Evolutionary conservation across 53 echinoderm and acorn worm genomes (phyloP), one percentile per base, ranked within the genome.

Genomic region (Hippasteria phrygiana): DNA sequence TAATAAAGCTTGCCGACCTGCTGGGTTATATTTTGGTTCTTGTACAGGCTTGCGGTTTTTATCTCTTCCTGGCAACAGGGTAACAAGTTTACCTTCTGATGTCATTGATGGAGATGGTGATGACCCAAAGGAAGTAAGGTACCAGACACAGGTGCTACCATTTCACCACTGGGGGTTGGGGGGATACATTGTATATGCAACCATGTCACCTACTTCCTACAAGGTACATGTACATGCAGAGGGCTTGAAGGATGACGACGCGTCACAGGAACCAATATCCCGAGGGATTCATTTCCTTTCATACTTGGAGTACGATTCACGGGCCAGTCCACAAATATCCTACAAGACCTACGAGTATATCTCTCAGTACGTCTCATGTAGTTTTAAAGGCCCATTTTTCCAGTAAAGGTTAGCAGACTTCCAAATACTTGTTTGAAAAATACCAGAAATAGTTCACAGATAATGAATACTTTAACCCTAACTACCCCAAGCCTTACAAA

Each of bases 61-160:
- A 20, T 39, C 29, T 34, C 78, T 55, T 38, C 78, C 78, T 78
- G 59, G 78, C 55, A 56, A 78, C 78, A 17, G 36, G 16, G 36
- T 39, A 78, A 54, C 20, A 33, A 55, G 24, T 77, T 77, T 55
- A 55, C 18, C 56, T 46, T n/a, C 36, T 55, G 55, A 56, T 5
- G 24, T 59, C 48, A 54, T n/a, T 33, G 55, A 18, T 12, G 38
- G 18, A n/a, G 3, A 3, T 72, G 67, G 67, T 35, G n/a, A 66
- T 17, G 35, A 66, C 36, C 1, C 47, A 6, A 26, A 62, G 34
- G 35, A 66, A 36, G 67, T 16, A 66, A 56, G 78, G 78, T 51
- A 78, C 56, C 59, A 8, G 14, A 33, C 67, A 66, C 11, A 12
- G 67, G 39, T 35, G 53, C 37, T 33, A 39, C 78, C 78, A 78